Percentiles rank a stretch among this genome's conserved stretches.
These are phyloP conservation scores for Himalopsyche japonica DNA, from an alignment of 2,888 invertebrate species.

Conservation along the genomic window DNA sequence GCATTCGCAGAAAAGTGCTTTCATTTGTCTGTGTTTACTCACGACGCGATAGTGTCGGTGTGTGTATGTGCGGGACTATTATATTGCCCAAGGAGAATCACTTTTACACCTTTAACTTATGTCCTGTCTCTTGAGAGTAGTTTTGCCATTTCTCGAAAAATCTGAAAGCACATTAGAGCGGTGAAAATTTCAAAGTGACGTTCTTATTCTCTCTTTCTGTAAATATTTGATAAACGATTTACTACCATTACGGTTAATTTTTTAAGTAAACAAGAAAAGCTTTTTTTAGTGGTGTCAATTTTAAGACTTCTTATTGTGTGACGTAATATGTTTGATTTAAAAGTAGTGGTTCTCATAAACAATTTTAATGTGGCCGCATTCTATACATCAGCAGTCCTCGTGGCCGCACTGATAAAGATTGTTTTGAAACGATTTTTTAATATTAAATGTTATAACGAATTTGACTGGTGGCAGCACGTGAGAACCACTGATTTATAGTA, in stretches of 20 bases:
- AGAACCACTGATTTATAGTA: too few relatives aligned
- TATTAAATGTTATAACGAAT: too few relatives aligned
- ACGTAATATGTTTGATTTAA: too few relatives aligned
- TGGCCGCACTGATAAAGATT: too few relatives aligned
- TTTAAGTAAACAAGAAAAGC: too few relatives aligned
- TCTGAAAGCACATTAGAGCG: background rate
- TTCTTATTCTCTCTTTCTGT: background rate
- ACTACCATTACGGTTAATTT: background rate
- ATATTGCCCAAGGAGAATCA: slow-evolving; percentile 8
- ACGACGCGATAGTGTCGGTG: background rate
- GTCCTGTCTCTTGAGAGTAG: slow-evolving; percentile 3
- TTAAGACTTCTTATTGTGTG: too few relatives aligned
- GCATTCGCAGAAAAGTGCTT: background rate
- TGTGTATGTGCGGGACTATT: background rate
- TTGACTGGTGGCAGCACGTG: too few relatives aligned
- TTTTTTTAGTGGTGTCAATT: too few relatives aligned
- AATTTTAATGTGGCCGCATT: too few relatives aligned
- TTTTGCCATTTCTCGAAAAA: slow-evolving; percentile 4
- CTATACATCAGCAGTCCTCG: too few relatives aligned
- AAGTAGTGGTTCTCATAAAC: too few relatives aligned
- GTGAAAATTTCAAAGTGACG: background rate
- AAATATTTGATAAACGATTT: background rate
- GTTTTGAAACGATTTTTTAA: too few relatives aligned
- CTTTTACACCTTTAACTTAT: slow-evolving; percentile 5
- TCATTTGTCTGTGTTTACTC: background rate